Evolutionary conservation across 2,113 vertebrate species (phyloP), one percentile per base, ranked within the genome.

Genomic region (Cochlearius cochlearius): DNA sequence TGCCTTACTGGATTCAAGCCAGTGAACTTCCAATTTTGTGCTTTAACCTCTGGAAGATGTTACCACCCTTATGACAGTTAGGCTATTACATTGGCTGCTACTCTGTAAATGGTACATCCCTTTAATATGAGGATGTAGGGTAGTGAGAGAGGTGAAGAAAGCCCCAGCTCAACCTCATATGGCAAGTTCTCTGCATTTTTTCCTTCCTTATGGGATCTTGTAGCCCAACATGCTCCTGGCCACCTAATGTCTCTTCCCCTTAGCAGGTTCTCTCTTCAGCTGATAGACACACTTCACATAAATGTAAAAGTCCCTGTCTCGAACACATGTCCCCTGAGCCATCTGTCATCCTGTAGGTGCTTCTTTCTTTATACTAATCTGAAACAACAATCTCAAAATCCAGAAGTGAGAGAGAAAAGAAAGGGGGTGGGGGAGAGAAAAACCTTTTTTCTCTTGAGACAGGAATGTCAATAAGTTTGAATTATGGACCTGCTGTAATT

Each of bases 401-500:
- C 36, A 73, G 73, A 69, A 82, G 19, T 59, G 62, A 72, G 64
- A 78, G 17, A 62, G 43, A 49, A 74, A 50, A 89, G 50, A 50
- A 84, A 45, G 52, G 36, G 14, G 6, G 4, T 2, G 25, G 22
- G 23, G 10, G 13, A 58, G 53, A 43, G 36, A 85, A 93, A 58
- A 94, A 43, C 55, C 22, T 87, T 91, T 90, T 97, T 89, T 90
- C 81, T 95, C 95, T 96, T 64, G 36, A 96, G 95, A 87, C 64
- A 88, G 12, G 38, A 64, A 63, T 92, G 94, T 98, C 90, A 47
- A 90, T 97, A 95, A 76, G 76, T 97, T 98, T 98, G 97, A 98
- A 97, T 98, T 97, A 97, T 96, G 88, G 95, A 93, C 90, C 12
- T 25, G 80, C 82, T 97, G 96, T 98, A 98, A 98, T 98, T 98